A percentile compares a stretch with the other conserved stretches of the same genome.
phyloP scores from a whole-genome alignment of 2,797 vertebrate genomes.

The Sciurus vulgaris region DNA sequence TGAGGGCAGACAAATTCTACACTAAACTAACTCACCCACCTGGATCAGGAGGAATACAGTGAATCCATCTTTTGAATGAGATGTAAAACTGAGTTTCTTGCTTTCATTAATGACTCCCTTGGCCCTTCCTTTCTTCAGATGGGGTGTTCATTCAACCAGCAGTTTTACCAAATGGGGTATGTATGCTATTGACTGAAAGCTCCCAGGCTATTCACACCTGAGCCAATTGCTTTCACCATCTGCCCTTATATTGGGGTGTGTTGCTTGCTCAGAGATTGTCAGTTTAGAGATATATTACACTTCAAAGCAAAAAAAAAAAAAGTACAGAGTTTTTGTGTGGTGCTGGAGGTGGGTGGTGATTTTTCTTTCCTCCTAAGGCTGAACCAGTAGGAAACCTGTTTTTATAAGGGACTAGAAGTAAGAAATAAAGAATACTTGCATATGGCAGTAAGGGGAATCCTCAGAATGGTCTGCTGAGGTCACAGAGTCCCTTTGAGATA shows the following conservation, averaged over 20 bases:
- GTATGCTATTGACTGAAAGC: not conserved
- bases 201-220: not conserved
- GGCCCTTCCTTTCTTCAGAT: conserved; percentile 61
- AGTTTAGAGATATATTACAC: not conserved
- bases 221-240: not conserved
- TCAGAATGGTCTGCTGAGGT: not conserved
- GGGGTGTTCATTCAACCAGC: not conserved
- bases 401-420: not conserved
- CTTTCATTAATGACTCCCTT: conserved; percentile 53
- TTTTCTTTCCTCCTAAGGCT: conserved; percentile 21
- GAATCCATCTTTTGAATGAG: conserved; percentile 73
- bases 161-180: conserved; percentile 15
- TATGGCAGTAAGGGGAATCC: not conserved
- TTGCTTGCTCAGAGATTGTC: not conserved
- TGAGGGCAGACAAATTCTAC: conserved; percentile 70
- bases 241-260: not conserved
- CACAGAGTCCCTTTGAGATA: not conserved
- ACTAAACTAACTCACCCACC: conserved; percentile 71
- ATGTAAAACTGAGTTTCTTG: conserved; percentile 73
- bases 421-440: not conserved
- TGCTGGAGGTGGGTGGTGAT: not conserved
- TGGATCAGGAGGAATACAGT: conserved; percentile 3
- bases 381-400: not conserved
- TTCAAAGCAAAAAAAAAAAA: conserved; percentile 15
- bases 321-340: not conserved